These are phyloP conservation scores for Medauroidea extradentata DNA, from an alignment of 1,140 invertebrate genomes.

Conservation along the genomic window DNA sequence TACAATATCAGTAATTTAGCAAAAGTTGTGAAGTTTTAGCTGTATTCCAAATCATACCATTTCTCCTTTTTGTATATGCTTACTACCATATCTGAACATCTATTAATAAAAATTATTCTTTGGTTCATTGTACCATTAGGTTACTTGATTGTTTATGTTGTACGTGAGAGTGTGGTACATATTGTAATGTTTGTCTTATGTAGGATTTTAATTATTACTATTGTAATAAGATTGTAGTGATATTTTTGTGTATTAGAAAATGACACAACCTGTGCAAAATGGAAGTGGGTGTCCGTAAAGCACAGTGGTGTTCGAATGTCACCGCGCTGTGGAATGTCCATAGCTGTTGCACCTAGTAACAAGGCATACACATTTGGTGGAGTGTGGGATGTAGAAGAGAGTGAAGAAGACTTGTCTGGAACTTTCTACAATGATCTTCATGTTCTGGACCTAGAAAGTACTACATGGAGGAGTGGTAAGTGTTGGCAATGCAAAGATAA, in stretches of 20 bases:
- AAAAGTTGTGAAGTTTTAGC: too few relatives aligned
- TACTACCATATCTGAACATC: too few relatives aligned
- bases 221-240: too few relatives aligned
- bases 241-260: constrained; percentile 52
- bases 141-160: too few relatives aligned
- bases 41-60: too few relatives aligned
- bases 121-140: too few relatives aligned
- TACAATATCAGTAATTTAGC: too few relatives aligned
- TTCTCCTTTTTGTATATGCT: too few relatives aligned
- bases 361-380: constrained; percentile 73
- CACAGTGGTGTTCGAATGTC: constrained; percentile 59
- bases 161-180: too few relatives aligned
- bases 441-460: constrained; percentile 69
- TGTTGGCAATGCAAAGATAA: not conserved
- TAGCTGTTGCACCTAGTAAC: constrained; percentile 47
- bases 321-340: constrained; percentile 62
- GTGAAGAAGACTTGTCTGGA: constrained; percentile 74
- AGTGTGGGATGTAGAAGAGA: constrained; percentile 67
- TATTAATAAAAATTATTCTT: too few relatives aligned
- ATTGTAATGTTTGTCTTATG: too few relatives aligned
- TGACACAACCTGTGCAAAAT: constrained; percentile 58
- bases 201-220: too few relatives aligned
- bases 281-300: constrained; percentile 72
- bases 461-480: constrained; percentile 59
- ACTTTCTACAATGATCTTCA: constrained; percentile 81